These are phyloP conservation scores for Xenus cinereus DNA, from an alignment of 2,113 vertebrate genomes.

Conservation along the genomic window DNA sequence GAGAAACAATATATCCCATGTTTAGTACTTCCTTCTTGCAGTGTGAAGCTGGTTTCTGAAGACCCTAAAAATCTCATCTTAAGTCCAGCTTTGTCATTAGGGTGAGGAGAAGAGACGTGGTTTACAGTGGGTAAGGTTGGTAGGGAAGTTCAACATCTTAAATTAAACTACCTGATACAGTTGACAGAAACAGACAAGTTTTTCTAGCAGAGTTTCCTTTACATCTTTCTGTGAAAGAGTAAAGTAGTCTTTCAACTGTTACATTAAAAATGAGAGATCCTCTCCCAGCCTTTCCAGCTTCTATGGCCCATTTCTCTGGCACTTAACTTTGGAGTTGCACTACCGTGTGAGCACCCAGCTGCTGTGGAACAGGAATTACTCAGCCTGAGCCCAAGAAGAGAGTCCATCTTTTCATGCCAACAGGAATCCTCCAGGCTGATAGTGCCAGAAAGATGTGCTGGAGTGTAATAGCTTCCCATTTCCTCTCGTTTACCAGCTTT, in stretches of 20 bases:
- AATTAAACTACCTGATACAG: neutral
- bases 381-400: neutral
- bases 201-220: neutral
- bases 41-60: neutral
- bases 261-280: neutral
- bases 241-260: neutral
- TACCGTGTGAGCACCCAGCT: neutral
- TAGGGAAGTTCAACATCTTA: neutral
- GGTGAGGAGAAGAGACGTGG: neutral
- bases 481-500: neutral
- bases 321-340: neutral
- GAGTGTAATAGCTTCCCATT: neutral
- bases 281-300: neutral
- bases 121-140: neutral
- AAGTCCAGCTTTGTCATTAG: neutral
- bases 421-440: neutral
- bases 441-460: neutral
- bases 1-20: neutral
- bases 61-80: neutral
- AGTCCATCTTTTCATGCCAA: no score
- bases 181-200: neutral
- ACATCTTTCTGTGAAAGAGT: neutral
- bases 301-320: neutral
- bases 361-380: neutral
- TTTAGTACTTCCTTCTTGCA: neutral